phyloP scores from a whole-genome alignment of 2,113 vertebrate genomes.

The Megaceryle torquata region DNA sequence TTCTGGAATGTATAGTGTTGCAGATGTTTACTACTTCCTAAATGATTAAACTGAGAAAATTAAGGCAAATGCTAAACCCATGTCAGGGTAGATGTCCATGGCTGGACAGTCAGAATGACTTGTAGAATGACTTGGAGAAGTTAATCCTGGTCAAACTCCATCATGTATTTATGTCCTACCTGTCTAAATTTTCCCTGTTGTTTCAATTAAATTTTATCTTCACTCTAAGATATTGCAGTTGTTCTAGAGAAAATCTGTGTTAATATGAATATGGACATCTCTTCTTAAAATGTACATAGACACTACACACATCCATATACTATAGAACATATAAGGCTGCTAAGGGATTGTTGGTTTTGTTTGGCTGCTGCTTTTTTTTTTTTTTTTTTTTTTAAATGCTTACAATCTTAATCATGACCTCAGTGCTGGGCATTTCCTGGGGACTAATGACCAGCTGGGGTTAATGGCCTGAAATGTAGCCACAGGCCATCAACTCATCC shows the following conservation, averaged over 20 bases:
- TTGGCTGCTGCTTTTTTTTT: not conserved
- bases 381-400: not conserved
- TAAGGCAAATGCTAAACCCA: not conserved
- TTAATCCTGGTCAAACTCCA: not conserved
- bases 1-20: not conserved
- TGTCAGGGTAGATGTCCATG: not conserved
- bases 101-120: not conserved
- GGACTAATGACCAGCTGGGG: constrained; percentile 66
- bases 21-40: not conserved
- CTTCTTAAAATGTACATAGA: not conserved
- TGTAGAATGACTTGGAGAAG: not conserved
- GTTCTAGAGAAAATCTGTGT: not conserved
- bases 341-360: not conserved
- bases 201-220: constrained; percentile 32
- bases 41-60: not conserved
- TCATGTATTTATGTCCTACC: not conserved
- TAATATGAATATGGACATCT: not conserved
- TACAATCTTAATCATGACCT: constrained; percentile 53
- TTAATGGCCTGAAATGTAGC: constrained; percentile 68
- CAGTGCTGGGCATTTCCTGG: constrained; percentile 55
- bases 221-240: not conserved
- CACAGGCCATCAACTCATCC: constrained; percentile 67
- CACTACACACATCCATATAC: not conserved
- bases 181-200: not conserved
- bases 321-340: not conserved